Evolutionary conservation across 2,797 vertebrate genomes (phyloP), one percentile per base, ranked within the genome.

Genomic region (Ptychobarbus kaznakovi): DNA sequence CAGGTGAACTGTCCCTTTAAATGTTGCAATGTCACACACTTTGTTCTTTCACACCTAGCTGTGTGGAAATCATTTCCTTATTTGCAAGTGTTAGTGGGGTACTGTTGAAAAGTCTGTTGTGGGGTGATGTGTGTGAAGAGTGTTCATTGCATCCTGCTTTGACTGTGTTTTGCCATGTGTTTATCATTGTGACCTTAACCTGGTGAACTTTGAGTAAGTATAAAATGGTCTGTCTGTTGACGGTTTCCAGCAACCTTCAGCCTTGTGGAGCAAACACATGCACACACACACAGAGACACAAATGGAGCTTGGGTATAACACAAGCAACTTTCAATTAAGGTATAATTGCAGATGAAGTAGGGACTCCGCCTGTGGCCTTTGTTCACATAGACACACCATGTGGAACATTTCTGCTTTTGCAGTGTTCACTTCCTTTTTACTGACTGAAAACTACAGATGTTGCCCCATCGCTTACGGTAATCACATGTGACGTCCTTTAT

Each of bases 121-220:
- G 78, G 73, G 82, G 49, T 49, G 58, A 79, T 85, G 76, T 76
- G 79, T 81, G 61, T 88, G 84, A 88, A 75, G 70, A 38, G 76
- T 44, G 63, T 86, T 91, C 90, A 91, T 90, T 91, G 86, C 88
- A 68, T 83, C 79, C 35, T 81, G 69, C 87, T 91, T 86, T 86
- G 87, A 88, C 86, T 86, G 81, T 90, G 84, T 91, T 91, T 88
- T 87, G 56, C 56, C 78, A 40, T 58, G 38, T 86, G 80, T 87
- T 80, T 84, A 86, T 87, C 78, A 82, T 77, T 80, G 49, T 89
- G 90, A 87, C 86, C 77, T 88, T 90, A 88, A 91, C 87, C 88
- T 87, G 81, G 82, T 69, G 76, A 65, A 65, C 28, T 32, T 20
- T 25, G 38, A 40, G 68, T 82, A 66, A 25, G 69, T 80, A 35